Conservation (phyloP, 2,888 invertebrate genomes). For the Calameuta pallipes region DNA sequence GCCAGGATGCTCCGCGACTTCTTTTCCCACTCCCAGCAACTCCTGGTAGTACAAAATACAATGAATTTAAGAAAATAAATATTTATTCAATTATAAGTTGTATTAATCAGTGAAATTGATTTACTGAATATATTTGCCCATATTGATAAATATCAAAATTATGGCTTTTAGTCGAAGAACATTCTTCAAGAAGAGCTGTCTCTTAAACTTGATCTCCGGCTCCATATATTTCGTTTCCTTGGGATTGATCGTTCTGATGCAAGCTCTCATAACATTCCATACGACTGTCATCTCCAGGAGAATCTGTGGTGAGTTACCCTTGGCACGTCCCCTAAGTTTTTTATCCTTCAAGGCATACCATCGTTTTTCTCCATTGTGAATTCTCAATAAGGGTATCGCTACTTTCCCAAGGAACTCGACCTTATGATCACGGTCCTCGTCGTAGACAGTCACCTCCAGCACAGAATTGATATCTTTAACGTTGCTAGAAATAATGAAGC, state of each 20-base stretch:
- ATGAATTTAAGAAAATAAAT: neutral
- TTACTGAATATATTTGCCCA: conserved; percentile 92
- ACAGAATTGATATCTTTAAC: conserved; percentile 96
- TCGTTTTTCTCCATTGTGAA: conserved; percentile 89
- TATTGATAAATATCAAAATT: conserved; percentile 87
- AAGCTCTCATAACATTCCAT: conserved; percentile 95
- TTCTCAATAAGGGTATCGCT: conserved; percentile 85
- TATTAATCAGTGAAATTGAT: conserved; percentile 46
- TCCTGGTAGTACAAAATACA: conserved; percentile 69
- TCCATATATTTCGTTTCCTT: conserved; percentile 96
- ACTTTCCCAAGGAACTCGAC: conserved; percentile 97
- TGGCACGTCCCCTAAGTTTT: conserved; percentile 89
- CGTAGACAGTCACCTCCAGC: conserved; percentile 95
- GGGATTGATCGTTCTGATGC: conserved; percentile 92
- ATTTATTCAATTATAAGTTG: neutral
- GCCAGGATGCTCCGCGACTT: conserved; percentile 85
- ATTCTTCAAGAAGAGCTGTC: conserved; percentile 92
- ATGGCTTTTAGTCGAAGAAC: conserved; percentile 92
- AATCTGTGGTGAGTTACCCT: conserved; percentile 91
- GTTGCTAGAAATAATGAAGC: conserved; percentile 71
- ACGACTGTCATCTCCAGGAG: conserved; percentile 90
- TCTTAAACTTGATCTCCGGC: conserved; percentile 94
- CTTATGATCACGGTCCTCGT: conserved; percentile 98
- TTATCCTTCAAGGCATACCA: conserved; percentile 98
- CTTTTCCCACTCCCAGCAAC: conserved; percentile 98